Base-by-base conservation (phyloP, 2,113 vertebrate genomes). In the Corapipo altera region DNA sequence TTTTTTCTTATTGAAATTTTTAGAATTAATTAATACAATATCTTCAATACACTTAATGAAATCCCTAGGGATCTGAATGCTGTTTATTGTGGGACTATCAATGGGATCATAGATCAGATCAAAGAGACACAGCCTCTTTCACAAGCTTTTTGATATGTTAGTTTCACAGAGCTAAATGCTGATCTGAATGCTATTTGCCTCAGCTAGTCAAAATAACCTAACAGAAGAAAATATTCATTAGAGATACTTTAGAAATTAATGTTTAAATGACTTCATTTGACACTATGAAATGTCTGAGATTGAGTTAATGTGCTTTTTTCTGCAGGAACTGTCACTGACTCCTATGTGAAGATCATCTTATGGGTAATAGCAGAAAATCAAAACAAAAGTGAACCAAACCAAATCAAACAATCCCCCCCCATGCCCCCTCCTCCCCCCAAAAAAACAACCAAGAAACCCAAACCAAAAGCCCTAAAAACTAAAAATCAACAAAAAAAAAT, bases 381-480 rank as follows among this genome's bases (percentile, higher is more conserved):
- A 41, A 71, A 6, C 14, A 26, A 30, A 15, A 30, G 7, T 3
- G 39, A 62, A 48, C 10, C 3, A 43, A 66, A 28, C 22, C 13
- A 46, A 51, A 24, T 2, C 19, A 52, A 73, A 7, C 6, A 14
- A 19, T 41, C 12, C 15, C 4, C 37, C 2, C 8, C 7, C 19
- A 3, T 6, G 5, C 4, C 6, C 4, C 23, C 4, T 6, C 6
- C 11, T 14, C 3, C 33, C 3, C 6, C 4, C 17, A 6, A 18
- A 37, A 37, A 37, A 73, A 4, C 5, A 70, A 5, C 6, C 3
- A 15, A 11, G 4, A 52, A 62, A n/a, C 2, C 27, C 5, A 58
- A 67, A 32, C 1, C 28, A 26, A 65, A 55, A 41, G 1, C 6
- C 22, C 8, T 6, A 32, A 44, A 37, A 35, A 5, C 2, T 16